phyloP scores from a whole-genome alignment of 2,888 invertebrate species.

The Drosophila kambysellisi region DNA sequence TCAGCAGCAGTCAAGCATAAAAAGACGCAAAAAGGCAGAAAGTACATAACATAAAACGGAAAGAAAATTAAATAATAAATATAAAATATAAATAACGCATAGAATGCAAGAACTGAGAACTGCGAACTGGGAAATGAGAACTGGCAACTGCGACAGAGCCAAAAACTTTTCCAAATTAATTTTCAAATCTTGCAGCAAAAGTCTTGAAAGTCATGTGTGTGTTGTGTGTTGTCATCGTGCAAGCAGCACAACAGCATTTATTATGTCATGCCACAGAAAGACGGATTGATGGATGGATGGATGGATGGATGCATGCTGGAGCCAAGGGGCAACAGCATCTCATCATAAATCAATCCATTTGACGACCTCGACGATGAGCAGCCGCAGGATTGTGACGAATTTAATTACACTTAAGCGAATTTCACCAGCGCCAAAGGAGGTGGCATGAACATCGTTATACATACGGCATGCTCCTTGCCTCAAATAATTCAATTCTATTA shows the following conservation, averaged over 20 bases:
- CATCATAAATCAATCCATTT: conserved; percentile 80
- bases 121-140: conserved; percentile 41
- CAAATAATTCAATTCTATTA: conserved; percentile 62
- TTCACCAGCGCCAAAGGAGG: not conserved
- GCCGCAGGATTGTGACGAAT: conserved; percentile 54
- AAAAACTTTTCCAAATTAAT: conserved; percentile 74
- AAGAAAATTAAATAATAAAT: conserved; percentile 77
- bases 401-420: conserved; percentile 76
- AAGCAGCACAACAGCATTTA: conserved; percentile 55
- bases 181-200: conserved; percentile 54
- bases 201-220: conserved; percentile 38
- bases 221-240: conserved; percentile 51
- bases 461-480: not conserved
- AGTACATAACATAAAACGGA: conserved; percentile 63
- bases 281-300: conserved; percentile 30
- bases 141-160: conserved; percentile 16
- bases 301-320: not conserved
- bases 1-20: conserved; percentile 64
- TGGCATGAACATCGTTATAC: conserved; percentile 21
- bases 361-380: conserved; percentile 57
- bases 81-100: conserved; percentile 73
- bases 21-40: conserved; percentile 53
- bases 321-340: conserved; percentile 48
- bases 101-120: conserved; percentile 39
- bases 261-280: conserved; percentile 69